Evolutionary conservation across 2,888 invertebrate species (phyloP).

Genomic region (Microctonus hyperodae): DNA sequence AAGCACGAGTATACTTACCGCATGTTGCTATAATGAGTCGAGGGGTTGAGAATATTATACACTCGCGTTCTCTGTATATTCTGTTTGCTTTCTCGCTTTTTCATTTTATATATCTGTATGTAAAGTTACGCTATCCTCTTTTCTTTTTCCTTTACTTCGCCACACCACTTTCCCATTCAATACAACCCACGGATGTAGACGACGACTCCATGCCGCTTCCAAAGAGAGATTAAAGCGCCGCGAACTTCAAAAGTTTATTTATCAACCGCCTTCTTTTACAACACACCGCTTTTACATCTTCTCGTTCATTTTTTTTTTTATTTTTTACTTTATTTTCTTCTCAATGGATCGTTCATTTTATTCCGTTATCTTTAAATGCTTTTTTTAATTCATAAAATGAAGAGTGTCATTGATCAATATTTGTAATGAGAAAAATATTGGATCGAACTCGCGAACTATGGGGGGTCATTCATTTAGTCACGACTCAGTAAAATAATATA

Average conservation of each 20-base stretch:
- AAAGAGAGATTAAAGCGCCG: conserved; percentile 58
- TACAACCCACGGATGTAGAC: conserved; percentile 47
- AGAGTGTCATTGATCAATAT: background rate
- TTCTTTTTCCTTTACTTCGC: conserved; percentile 26
- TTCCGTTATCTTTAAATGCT: background rate
- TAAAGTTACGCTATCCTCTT: too few relatives aligned
- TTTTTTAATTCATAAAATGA: background rate
- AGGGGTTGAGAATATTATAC: conserved; percentile 29
- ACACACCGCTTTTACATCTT: conserved; percentile 31
- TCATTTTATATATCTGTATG: too few relatives aligned
- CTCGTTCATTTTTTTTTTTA: conserved; percentile 27
- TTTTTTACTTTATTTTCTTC: background rate
- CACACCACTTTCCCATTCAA: conserved; percentile 43
- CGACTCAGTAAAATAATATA: too few relatives aligned
- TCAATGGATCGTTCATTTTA: background rate
- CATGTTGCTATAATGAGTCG: conserved; percentile 61
- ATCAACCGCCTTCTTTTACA: conserved; percentile 49
- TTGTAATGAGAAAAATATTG: too few relatives aligned
- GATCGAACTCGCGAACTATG: too few relatives aligned
- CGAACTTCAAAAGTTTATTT: conserved; percentile 54
- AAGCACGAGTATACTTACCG: conserved; percentile 58
- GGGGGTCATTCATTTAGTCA: too few relatives aligned
- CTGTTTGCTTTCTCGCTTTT: background rate
- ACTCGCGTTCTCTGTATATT: background rate
- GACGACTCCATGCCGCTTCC: conserved; percentile 43